These are phyloP conservation scores for Eristalis pertinax DNA, from an alignment of 2,888 invertebrate genomes.

Conservation along the genomic window DNA sequence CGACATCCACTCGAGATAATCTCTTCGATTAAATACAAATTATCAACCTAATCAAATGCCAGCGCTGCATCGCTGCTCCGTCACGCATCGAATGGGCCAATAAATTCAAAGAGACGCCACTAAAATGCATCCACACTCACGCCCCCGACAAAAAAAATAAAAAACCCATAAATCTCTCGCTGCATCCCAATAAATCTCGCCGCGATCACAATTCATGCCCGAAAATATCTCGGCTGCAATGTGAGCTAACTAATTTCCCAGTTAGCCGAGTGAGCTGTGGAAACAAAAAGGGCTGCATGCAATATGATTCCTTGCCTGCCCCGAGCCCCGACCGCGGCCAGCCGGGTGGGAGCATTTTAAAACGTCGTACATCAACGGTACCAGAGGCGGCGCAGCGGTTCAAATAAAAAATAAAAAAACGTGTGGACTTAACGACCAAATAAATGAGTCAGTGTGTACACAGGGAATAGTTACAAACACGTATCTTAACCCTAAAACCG, in stretches of 20 bases:
- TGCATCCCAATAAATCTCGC: constrained; percentile 52
- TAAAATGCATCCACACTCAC: constrained; percentile 18
- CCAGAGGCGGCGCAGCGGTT: not conserved
- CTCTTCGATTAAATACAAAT: constrained; percentile 25
- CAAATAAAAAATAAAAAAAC: constrained; percentile 5
- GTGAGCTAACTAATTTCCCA: constrained; percentile 47
- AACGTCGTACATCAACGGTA: too few relatives aligned
- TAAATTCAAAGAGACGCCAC: constrained; percentile 42
- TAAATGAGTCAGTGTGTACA: constrained; percentile 55
- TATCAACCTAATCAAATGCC: constrained; percentile 31
- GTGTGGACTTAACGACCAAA: constrained; percentile 56
- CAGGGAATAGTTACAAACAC: constrained; percentile 34
- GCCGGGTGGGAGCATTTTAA: not conserved
- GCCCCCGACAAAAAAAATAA: constrained; percentile 2
- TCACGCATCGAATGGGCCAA: not conserved
- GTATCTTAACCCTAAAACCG: constrained; percentile 3
- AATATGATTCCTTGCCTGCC: not conserved
- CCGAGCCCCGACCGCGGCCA: too few relatives aligned
- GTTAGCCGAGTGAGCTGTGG: not conserved
- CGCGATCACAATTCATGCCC: constrained; percentile 47
- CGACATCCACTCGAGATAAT: not conserved
- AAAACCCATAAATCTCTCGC: constrained; percentile 43
- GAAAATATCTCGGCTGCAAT: constrained; percentile 44
- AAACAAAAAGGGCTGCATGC: not conserved
- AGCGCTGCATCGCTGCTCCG: not conserved